A percentile compares a stretch with the other conserved stretches of the same genome.
phyloP scores from a whole-genome alignment of 2,888 invertebrate species.

The Acronicta aceris region DNA sequence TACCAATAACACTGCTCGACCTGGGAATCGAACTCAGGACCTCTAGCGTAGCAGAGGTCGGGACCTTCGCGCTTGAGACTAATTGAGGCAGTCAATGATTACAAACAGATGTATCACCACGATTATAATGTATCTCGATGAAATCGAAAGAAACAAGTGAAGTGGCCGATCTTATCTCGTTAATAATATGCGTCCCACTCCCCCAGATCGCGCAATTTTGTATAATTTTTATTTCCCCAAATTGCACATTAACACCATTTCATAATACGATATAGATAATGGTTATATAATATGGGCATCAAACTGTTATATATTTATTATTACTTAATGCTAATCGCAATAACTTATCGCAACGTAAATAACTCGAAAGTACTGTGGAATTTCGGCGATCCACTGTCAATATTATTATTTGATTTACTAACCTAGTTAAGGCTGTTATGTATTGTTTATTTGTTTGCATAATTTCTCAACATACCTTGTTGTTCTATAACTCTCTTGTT shows the following conservation, averaged over 20 bases:
- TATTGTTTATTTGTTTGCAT: background rate
- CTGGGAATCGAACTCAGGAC: no score
- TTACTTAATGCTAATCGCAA: slow-evolving; percentile 44
- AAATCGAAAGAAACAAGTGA: slow-evolving; percentile 28
- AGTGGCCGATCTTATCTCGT: slow-evolving; percentile 6
- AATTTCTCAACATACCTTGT: no score
- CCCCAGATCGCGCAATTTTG: slow-evolving; percentile 70
- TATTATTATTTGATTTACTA: background rate
- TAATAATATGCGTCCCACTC: slow-evolving; percentile 66
- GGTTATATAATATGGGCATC: slow-evolving; percentile 33
- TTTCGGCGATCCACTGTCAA: slow-evolving; percentile 1
- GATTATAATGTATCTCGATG: slow-evolving; percentile 1
- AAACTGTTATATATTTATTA: slow-evolving; percentile 36
- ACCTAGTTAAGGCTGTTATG: background rate
- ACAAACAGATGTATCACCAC: no score
- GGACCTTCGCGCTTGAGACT: no score
- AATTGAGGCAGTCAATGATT: no score
- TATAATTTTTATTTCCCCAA: slow-evolving; percentile 60
- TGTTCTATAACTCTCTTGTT: no score
- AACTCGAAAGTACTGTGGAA: slow-evolving; percentile 7
- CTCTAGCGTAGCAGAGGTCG: no score
- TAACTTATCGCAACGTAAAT: slow-evolving; percentile 29
- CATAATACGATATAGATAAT: slow-evolving; percentile 27
- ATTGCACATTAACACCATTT: slow-evolving; percentile 63
- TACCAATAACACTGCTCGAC: no score